Evolutionary conservation across 2,113 vertebrate genomes (phyloP).

Genomic region (Scomber colias): DNA sequence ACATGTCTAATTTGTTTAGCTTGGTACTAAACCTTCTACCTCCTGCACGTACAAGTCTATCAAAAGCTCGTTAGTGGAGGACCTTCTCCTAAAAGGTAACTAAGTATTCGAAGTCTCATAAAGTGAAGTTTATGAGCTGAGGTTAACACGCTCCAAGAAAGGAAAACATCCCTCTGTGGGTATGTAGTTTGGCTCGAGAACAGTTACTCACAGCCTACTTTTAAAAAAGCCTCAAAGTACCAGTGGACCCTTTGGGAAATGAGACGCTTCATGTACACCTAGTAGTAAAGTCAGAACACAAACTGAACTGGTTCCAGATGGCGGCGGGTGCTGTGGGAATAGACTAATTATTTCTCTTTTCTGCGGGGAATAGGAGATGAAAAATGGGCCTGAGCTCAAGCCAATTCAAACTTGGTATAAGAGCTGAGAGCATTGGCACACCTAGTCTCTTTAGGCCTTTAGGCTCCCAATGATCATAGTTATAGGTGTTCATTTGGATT

Average conservation of each 20-base stretch:
- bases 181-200: conserved; percentile 7
- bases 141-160: conserved; percentile 15
- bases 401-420: conserved; percentile 4
- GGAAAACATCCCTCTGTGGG: conserved; percentile 16
- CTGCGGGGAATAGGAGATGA: conserved; percentile 29
- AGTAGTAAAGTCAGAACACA: conserved; percentile 20
- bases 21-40: neutral
- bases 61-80: neutral
- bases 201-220: conserved; percentile 53
- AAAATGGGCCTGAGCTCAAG: conserved; percentile 41
- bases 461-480: neutral
- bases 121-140: neutral
- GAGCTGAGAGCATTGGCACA: conserved; percentile 40
- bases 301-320: conserved; percentile 57
- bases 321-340: conserved; percentile 49
- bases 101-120: neutral
- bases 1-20: neutral
- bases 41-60: neutral
- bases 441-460: conserved; percentile 20
- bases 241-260: conserved; percentile 13
- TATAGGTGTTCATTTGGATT: neutral
- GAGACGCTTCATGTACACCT: neutral
- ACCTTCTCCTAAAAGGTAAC: neutral
- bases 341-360: conserved; percentile 64
- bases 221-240: conserved; percentile 28